Percentiles rank a stretch among this genome's conserved stretches.
Conservation (phyloP, 1,140 invertebrate genomes). For the Drosophila suzukii region DNA sequence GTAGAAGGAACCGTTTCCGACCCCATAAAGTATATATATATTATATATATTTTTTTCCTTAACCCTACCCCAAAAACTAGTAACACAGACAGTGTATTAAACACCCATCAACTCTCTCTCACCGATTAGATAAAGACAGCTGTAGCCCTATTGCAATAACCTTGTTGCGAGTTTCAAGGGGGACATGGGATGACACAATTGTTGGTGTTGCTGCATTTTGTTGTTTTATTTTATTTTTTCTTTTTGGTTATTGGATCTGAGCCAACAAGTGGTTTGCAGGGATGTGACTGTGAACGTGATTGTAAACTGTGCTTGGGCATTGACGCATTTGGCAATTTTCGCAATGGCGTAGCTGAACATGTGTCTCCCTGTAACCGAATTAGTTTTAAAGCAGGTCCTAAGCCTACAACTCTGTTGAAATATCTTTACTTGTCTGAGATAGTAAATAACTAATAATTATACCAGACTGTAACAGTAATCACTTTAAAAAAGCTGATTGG, state of each 20-base stretch:
- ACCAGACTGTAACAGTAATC: too few relatives aligned
- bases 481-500: too few relatives aligned
- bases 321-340: slow-evolving; percentile 30
- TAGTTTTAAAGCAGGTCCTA: neutral
- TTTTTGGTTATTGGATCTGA: slow-evolving; percentile 55
- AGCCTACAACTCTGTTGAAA: too few relatives aligned
- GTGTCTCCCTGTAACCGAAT: neutral
- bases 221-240: slow-evolving; percentile 8
- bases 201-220: slow-evolving; percentile 25
- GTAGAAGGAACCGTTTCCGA: too few relatives aligned
- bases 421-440: too few relatives aligned
- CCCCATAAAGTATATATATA: neutral
- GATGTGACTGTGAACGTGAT: neutral
- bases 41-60: neutral
- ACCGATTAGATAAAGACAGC: slow-evolving; percentile 15
- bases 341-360: neutral
- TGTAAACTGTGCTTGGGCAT: slow-evolving; percentile 7
- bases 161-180: slow-evolving; percentile 33
- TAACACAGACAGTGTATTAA: slow-evolving; percentile 9
- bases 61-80: neutral
- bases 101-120: neutral
- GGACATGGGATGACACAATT: slow-evolving; percentile 41
- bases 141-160: slow-evolving; percentile 29
- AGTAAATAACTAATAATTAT: too few relatives aligned
- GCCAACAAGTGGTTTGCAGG: slow-evolving; percentile 72